A percentile compares a stretch with the other conserved stretches of the same genome.
Evolutionary conservation across 2,888 invertebrate species (phyloP).

Genomic region (Thera obeliscata): DNA sequence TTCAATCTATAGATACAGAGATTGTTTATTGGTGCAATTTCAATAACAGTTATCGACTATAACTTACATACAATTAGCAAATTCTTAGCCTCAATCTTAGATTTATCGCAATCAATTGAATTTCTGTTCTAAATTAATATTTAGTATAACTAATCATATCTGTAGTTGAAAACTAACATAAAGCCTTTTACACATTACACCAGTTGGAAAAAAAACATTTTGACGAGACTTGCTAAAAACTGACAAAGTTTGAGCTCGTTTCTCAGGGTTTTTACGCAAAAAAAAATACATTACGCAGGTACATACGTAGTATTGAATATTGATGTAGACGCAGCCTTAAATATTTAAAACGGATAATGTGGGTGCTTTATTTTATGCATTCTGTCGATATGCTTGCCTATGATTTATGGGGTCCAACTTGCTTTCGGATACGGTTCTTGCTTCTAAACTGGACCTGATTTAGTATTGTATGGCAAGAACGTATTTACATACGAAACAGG

Average conservation of each 20-base stretch:
- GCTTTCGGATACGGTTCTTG: conserved; percentile 59
- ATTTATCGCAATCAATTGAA: conserved; percentile 24
- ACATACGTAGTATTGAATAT: background rate
- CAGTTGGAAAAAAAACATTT: no score
- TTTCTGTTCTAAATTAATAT: conserved; percentile 11
- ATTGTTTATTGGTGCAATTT: conserved; percentile 18
- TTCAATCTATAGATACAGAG: conserved; percentile 15
- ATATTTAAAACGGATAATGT: conserved; percentile 28
- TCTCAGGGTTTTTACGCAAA: no score
- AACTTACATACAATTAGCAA: conserved; percentile 29
- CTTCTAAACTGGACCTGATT: conserved; percentile 63
- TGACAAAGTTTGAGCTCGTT: no score
- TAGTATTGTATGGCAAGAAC: conserved; percentile 56
- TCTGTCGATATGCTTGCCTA: conserved; percentile 46
- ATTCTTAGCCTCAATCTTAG: conserved; percentile 21
- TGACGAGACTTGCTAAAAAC: no score
- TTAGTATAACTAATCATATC: conserved; percentile 4
- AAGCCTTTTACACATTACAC: no score
- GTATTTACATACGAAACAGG: conserved; percentile 11
- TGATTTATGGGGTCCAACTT: conserved; percentile 66
- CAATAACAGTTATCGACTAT: conserved; percentile 27
- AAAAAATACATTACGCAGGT: no score
- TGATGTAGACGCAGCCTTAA: conserved; percentile 18
- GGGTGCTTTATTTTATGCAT: conserved; percentile 58
- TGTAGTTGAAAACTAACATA: background rate